Percentiles rank a stretch among this genome's conserved stretches.
Conservation (phyloP, 2,113 vertebrate genomes). For the Ancistrus triradiatus region DNA sequence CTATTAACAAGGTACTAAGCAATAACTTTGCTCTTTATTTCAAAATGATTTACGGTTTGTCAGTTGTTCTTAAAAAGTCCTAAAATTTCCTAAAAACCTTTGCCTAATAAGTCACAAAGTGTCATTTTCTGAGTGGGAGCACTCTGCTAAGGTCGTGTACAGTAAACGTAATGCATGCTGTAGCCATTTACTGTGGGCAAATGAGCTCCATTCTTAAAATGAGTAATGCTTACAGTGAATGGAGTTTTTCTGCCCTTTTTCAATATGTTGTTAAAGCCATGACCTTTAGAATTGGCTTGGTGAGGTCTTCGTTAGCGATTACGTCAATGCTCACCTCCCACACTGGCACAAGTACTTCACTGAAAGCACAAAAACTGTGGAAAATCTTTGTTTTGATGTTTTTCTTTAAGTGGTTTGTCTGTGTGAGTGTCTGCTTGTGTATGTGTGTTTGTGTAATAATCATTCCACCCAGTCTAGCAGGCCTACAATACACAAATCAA, state of each 20-base stretch:
- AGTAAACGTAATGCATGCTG: not conserved
- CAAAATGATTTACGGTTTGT: no score
- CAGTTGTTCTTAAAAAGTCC: no score
- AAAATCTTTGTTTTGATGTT: constrained; percentile 20
- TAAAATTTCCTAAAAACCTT: no score
- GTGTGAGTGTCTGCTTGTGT: not conserved
- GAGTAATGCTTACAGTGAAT: constrained; percentile 32
- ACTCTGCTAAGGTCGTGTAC: not conserved
- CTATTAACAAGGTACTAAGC: no score
- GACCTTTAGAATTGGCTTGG: constrained; percentile 33
- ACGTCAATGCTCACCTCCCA: constrained; percentile 28
- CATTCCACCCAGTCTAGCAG: not conserved
- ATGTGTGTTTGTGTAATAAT: not conserved
- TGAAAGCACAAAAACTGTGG: not conserved
- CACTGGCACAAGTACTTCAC: constrained; percentile 5
- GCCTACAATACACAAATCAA: not conserved
- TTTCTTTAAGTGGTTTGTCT: not conserved
- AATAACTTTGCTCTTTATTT: no score
- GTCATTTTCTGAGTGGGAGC: constrained; percentile 12
- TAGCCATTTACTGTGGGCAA: constrained; percentile 12
- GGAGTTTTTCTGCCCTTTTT: constrained; percentile 31
- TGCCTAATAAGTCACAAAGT: no score
- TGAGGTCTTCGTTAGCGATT: constrained; percentile 14
- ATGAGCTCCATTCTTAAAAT: constrained; percentile 37
- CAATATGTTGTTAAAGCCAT: constrained; percentile 5